A percentile compares a stretch with the other conserved stretches of the same genome.
phyloP scores from a whole-genome alignment of 2,797 vertebrate genomes.

The Falco berigora region DNA sequence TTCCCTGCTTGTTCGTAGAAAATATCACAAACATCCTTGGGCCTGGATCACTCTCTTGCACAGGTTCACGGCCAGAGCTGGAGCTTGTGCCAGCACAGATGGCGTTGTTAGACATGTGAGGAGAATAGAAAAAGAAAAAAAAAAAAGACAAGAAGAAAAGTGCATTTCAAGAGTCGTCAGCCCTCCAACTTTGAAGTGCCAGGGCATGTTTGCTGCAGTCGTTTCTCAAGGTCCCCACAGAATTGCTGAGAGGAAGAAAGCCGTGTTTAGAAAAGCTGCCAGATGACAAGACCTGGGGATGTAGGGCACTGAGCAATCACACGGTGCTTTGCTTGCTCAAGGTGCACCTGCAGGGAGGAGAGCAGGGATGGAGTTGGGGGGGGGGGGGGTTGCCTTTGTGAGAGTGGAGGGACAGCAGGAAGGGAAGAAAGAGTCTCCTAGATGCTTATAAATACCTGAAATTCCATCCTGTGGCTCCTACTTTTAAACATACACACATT shows the following conservation, averaged over 20 bases:
- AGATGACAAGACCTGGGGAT: conserved; percentile 37
- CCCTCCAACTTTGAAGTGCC: conserved; percentile 45
- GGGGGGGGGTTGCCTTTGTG: background rate
- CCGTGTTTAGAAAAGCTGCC: conserved; percentile 15
- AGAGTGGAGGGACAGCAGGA: background rate
- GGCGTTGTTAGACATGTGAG: background rate
- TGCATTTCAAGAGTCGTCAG: conserved; percentile 13
- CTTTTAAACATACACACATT: background rate
- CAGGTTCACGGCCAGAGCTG: background rate
- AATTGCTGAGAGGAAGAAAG: conserved; percentile 43
- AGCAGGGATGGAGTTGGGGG: background rate
- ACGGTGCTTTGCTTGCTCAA: background rate
- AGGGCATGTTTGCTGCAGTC: conserved; percentile 39
- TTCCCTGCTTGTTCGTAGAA: background rate
- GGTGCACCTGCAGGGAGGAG: background rate
- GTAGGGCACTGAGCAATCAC: conserved; percentile 44
- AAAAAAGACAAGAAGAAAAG: background rate
- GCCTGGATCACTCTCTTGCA: background rate
- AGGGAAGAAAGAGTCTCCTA: background rate
- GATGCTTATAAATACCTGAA: background rate
- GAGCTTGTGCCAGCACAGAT: conserved; percentile 16
- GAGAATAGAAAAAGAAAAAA: background rate
- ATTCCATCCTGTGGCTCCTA: background rate
- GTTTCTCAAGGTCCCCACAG: conserved; percentile 44
- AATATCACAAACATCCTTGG: background rate